Percentiles rank a stretch among this genome's conserved stretches.
These are phyloP conservation scores for Onychomys arenicola DNA, from an alignment of 2,797 vertebrate species.

Conservation along the genomic window DNA sequence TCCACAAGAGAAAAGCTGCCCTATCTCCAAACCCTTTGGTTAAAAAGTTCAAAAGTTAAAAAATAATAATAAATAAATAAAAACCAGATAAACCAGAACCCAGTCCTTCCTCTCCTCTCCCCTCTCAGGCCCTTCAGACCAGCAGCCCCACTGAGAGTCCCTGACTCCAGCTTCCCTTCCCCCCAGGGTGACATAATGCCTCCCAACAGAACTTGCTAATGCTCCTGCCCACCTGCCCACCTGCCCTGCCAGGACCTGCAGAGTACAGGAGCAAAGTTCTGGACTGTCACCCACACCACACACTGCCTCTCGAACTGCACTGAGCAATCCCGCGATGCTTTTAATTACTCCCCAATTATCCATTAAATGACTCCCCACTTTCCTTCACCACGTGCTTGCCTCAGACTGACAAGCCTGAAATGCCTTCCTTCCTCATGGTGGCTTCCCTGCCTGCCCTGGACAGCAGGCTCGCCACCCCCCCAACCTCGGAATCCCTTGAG, in stretches of 20 bases:
- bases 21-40: slow-evolving; percentile 48
- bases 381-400: slow-evolving; percentile 49
- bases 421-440: background rate
- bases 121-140: background rate
- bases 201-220: background rate
- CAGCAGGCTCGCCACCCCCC: slow-evolving; percentile 35
- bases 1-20: slow-evolving; percentile 59
- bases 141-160: background rate
- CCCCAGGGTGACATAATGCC: background rate
- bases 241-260: slow-evolving; percentile 30
- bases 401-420: slow-evolving; percentile 51
- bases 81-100: background rate
- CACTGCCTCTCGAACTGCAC: slow-evolving; percentile 69
- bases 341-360: slow-evolving; percentile 72
- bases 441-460: background rate
- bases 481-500: slow-evolving; percentile 64
- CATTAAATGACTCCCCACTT: slow-evolving; percentile 75
- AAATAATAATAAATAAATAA: background rate
- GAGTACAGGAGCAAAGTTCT: background rate
- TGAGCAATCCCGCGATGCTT: slow-evolving; percentile 65
- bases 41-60: slow-evolving; percentile 67
- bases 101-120: background rate
- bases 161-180: background rate
- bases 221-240: slow-evolving; percentile 6
- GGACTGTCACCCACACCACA: slow-evolving; percentile 58